Evolutionary conservation across 2,113 vertebrate species (phyloP), one percentile per base, ranked within the genome.

Genomic region (Pogonocichla stellata): DNA sequence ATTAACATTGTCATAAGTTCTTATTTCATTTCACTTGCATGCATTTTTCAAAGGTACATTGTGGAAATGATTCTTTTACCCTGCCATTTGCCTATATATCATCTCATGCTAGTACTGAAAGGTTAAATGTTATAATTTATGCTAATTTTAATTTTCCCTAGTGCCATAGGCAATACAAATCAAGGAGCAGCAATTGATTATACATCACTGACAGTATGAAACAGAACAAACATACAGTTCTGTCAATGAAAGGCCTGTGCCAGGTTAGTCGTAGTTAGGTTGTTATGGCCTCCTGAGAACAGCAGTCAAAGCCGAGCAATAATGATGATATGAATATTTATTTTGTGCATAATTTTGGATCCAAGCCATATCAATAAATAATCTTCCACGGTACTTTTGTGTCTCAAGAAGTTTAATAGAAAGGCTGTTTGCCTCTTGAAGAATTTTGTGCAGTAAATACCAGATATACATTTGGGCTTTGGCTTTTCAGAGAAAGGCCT

Each of bases 311-410:
- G 67, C 85, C 12, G 61, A 88, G 69, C 65, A 74, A 26, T 96
- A 96, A 97, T 90, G 88, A 96, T 94, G 66, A 94, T 96, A 96
- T 95, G 91, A 97, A 97, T 98, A 98, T 98, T 97, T 97, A 97
- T 98, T 92, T 94, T 80, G 28, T 71, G 79, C 64, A 50, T 94
- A 92, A 93, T 91, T 93, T 91, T 96, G 95, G 50, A 88, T 90
- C 50, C 80, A 71, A 84, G 61, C 66, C 78, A 96, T 94, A 95
- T 96, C 84, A 91, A 97, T 94, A 97, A 94, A 91, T 92, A 84
- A 80, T 62, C 86, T 95, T 86, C n/a, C 43, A 33, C 51, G 31
- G 48, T 66, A 74, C 60, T 62, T 93, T 38, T 72, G 25, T 81
- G 92, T 65, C 57, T 90, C 13, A 53, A 77, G 65, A 93, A 92